Evolutionary conservation across 2,113 vertebrate genomes (phyloP).

Genomic region (Nycticorax nycticorax): DNA sequence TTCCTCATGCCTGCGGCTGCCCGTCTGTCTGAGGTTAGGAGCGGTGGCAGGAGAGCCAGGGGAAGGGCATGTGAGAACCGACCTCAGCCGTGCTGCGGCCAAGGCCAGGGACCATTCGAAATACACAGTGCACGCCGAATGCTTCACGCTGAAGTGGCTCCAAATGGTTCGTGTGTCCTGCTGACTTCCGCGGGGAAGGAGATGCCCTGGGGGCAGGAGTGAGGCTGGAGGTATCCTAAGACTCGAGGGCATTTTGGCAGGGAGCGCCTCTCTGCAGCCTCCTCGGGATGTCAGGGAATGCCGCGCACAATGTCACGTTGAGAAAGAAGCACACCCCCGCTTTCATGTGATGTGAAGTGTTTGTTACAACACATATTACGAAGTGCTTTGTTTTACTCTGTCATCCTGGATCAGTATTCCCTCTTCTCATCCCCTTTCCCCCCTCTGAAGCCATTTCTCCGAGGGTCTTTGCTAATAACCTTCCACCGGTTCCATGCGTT

Average conservation of each 20-base stretch:
- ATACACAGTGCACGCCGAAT: accelerated
- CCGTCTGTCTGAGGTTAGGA: not conserved
- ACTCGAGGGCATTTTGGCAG: accelerated
- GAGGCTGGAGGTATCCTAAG: not conserved
- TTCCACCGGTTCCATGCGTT: not conserved
- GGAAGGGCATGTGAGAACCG: accelerated
- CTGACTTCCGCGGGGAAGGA: not conserved
- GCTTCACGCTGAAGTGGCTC: not conserved
- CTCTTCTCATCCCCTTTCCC: not conserved
- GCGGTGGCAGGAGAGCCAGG: not conserved
- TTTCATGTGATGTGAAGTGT: not conserved
- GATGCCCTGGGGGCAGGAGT: accelerated
- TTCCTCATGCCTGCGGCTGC: not conserved
- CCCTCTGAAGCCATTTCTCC: not conserved
- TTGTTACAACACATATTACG: not conserved
- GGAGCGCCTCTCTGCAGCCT: accelerated
- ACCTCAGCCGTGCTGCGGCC: accelerated
- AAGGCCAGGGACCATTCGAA: not conserved
- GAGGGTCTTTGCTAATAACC: not conserved
- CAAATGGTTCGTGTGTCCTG: accelerated
- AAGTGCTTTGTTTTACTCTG: not conserved
- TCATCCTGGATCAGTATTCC: not conserved
- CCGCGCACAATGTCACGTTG: accelerated
- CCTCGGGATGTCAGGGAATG: not conserved
- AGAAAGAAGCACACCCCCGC: not conserved